Evolutionary conservation across 2,888 invertebrate genomes (phyloP).

Genomic region (Plagodis dolabraria): DNA sequence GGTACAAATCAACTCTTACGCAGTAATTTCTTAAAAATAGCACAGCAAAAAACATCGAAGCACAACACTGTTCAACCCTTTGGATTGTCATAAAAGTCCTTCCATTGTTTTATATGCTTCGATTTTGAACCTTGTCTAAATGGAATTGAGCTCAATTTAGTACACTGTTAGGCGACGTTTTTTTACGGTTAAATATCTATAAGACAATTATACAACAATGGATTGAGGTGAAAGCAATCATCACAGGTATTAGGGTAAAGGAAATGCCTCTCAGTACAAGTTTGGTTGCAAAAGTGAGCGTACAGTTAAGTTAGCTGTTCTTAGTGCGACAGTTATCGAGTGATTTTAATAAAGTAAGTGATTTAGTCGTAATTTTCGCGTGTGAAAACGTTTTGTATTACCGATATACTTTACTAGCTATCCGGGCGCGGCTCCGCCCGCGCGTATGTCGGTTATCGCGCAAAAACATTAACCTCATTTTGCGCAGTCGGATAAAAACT

Average conservation of each 20-base stretch:
- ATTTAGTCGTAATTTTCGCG: too few relatives aligned
- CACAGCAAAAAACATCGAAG: conserved; percentile 79
- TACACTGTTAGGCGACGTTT: conserved; percentile 24
- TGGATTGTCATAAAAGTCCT: conserved; percentile 76
- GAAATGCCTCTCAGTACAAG: conserved; percentile 56
- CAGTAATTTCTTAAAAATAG: conserved; percentile 57
- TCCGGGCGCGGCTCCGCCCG: too few relatives aligned
- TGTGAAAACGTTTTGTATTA: too few relatives aligned
- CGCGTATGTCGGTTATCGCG: too few relatives aligned
- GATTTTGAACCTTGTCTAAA: conserved; percentile 39
- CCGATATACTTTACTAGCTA: too few relatives aligned
- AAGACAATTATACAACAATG: conserved; percentile 74
- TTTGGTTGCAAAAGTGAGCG: conserved; percentile 57
- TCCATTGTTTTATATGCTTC: conserved; percentile 51
- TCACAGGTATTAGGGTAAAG: conserved; percentile 67
- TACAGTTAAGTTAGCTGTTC: conserved; percentile 32
- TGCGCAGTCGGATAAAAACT: too few relatives aligned
- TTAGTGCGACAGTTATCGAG: too few relatives aligned
- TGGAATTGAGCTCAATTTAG: conserved; percentile 30
- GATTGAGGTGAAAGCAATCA: conserved; percentile 66
- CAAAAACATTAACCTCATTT: too few relatives aligned
- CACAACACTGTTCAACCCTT: conserved; percentile 78
- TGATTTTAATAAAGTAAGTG: too few relatives aligned
- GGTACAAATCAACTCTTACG: too few relatives aligned
- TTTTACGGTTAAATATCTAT: conserved; percentile 51